These are phyloP conservation scores for Eilema depressum DNA, from an alignment of 2,888 invertebrate species.

Conservation along the genomic window DNA sequence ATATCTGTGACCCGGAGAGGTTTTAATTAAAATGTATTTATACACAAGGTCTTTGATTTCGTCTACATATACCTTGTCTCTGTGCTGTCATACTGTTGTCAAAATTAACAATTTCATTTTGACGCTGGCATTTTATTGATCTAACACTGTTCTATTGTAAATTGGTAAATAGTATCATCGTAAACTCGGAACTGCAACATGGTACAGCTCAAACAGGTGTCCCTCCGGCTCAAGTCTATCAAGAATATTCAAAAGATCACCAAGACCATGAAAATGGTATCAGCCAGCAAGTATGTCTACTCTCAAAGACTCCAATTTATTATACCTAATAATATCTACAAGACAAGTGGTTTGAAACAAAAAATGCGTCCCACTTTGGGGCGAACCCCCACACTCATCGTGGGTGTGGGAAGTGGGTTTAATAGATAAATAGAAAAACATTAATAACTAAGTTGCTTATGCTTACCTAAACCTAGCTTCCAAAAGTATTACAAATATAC, in stretches of 20 bases:
- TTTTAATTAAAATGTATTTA: too few species aligned
- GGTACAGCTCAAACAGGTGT: constrained; percentile 92
- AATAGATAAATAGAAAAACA: background rate
- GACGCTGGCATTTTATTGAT: constrained; percentile 14
- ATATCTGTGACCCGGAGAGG: too few species aligned
- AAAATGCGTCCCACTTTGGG: background rate
- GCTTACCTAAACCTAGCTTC: background rate
- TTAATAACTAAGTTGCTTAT: background rate
- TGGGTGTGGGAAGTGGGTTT: too few species aligned
- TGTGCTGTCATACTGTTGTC: constrained; percentile 2
- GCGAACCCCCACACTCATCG: too few species aligned
- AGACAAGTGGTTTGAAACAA: background rate
- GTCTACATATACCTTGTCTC: background rate
- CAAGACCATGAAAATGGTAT: constrained; percentile 95
- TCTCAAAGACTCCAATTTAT: background rate
- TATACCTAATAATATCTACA: too few species aligned
- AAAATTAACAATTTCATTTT: constrained; percentile 4
- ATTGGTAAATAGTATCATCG: constrained; percentile 1
- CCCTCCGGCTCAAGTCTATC: constrained; percentile 91
- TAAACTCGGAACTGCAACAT: constrained; percentile 65
- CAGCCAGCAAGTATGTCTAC: constrained; percentile 83
- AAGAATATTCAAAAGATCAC: constrained; percentile 95
- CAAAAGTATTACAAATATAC: background rate
- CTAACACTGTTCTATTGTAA: background rate
- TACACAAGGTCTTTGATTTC: background rate